Base-by-base conservation (phyloP, 2,888 invertebrate genomes). In the Eubasilissa splendida region DNA sequence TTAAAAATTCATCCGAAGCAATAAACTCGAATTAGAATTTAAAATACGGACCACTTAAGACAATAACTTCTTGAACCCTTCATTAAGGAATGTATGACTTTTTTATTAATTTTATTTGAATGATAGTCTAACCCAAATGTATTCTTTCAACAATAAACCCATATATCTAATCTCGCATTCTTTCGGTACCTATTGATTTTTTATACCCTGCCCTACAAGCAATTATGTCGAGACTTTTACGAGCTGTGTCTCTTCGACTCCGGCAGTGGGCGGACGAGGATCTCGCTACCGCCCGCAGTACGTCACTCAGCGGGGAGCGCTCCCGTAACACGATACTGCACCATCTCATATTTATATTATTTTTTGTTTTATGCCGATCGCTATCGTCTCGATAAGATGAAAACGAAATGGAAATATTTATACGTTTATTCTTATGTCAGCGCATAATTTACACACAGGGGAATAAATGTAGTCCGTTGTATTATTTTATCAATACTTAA, bases 241-340 rank as follows among this genome's bases (percentile, higher is more conserved):
- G 77, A 81, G 83, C 74, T 83, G 76, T 81, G 79, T 52, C 81
- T 73, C 59, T 83, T 33, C 68, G 75, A 71, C 80, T 73, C 68
- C 60, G 65, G 81, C 56, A 71, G 77, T 66, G 77, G 66, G 74
- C 79, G 82, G 75, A 75, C 78, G 66, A 63, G 70, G 14, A 54
- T 9, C 73, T 65, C 65, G 74, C 63, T 60, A 75, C 59, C 80
- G 65, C 66, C 79, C 59, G 76, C 76, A 71, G 42, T 81, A 73
- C 56, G 70, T 81, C 81, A 78, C 83, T 54, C 83, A 77, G 81
- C 80, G 81, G 83, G 83, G 83, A 77, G 80, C 81, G 81, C 83
- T 81, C 80, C 83, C 78, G 83, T 71, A 81, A 83, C 83, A 76
- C 66, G 80, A 80, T 80, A 81, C 81, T 81, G 79, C 60, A 22